Percentiles rank a stretch among this genome's conserved stretches.
These are phyloP conservation scores for Sebastes ruberrimus DNA, from an alignment of 2,797 vertebrate genomes.

Conservation along the genomic window DNA sequence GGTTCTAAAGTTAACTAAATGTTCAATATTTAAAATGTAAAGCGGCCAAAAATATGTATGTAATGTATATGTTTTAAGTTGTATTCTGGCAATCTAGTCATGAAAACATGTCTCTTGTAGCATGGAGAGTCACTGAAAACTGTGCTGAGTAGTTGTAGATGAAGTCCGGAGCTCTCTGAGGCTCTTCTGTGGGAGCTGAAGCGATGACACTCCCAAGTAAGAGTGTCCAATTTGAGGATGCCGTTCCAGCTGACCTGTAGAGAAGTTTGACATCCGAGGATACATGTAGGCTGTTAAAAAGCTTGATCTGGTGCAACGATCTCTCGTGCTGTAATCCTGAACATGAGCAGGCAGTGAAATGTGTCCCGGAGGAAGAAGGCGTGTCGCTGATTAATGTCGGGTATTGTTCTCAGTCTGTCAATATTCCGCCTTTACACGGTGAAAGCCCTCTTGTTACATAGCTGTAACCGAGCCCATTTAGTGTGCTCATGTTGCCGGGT, in stretches of 20 bases:
- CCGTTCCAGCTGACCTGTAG: not conserved
- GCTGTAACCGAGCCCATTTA: constrained; percentile 29
- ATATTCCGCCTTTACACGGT: not conserved
- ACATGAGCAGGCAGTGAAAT: constrained; percentile 12
- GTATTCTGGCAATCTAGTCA: not conserved
- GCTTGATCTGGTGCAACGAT: constrained; percentile 14
- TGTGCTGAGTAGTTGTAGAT: not conserved
- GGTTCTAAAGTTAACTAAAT: not conserved
- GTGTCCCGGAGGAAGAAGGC: constrained; percentile 23
- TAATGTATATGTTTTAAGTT: not conserved
- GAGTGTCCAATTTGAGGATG: not conserved
- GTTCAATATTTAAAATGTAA: not conserved
- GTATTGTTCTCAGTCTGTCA: constrained; percentile 22
- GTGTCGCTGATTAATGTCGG: constrained; percentile 9
- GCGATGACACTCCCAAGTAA: not conserved
- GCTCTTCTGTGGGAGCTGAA: not conserved
- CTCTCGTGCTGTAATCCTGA: constrained; percentile 29
- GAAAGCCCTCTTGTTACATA: constrained; percentile 23
- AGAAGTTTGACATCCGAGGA: not conserved
- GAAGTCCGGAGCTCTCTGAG: not conserved
- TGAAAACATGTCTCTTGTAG: not conserved
- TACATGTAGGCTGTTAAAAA: not conserved
- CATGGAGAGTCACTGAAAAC: not conserved
- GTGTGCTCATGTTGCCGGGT: constrained; percentile 20
- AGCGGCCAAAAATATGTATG: no score